Percentiles rank a stretch among this genome's conserved stretches.
These are phyloP conservation scores for Lepisosteus oculatus DNA, from an alignment of 2,113 vertebrate species.

Conservation along the genomic window DNA sequence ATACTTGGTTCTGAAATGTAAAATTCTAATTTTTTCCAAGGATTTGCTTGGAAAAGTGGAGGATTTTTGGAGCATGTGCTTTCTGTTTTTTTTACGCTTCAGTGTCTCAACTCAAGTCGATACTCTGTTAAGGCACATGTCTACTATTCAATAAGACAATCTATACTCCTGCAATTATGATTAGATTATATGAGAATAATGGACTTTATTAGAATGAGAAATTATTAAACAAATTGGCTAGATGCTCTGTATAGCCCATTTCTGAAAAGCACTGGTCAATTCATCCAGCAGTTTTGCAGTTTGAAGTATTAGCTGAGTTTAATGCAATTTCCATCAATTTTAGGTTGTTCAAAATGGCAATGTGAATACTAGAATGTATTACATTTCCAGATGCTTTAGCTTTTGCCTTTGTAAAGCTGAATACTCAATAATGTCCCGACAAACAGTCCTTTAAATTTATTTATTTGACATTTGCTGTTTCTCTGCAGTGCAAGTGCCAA, in stretches of 20 bases:
- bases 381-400: slow-evolving; percentile 44
- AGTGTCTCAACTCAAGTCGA: too few relatives aligned
- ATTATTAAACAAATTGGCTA: slow-evolving; percentile 60
- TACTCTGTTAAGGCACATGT: too few relatives aligned
- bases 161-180: slow-evolving; percentile 51
- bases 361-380: slow-evolving; percentile 42
- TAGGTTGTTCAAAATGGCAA: slow-evolving; percentile 53
- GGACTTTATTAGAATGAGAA: slow-evolving; percentile 55
- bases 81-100: too few relatives aligned
- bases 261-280: slow-evolving; percentile 55
- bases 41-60: too few relatives aligned
- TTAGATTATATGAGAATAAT: slow-evolving; percentile 61
- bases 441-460: neutral
- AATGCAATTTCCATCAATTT: slow-evolving; percentile 67
- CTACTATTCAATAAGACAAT: too few relatives aligned
- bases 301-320: slow-evolving; percentile 55
- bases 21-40: too few relatives aligned
- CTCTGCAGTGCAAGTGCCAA: neutral
- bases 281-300: slow-evolving; percentile 52
- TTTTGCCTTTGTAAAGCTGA: neutral
- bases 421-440: neutral
- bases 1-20: too few relatives aligned
- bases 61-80: too few relatives aligned
- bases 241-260: slow-evolving; percentile 63
- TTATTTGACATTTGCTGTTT: neutral